Conservation (phyloP, 2,113 vertebrate genomes). For the Pterocles gutturalis region DNA sequence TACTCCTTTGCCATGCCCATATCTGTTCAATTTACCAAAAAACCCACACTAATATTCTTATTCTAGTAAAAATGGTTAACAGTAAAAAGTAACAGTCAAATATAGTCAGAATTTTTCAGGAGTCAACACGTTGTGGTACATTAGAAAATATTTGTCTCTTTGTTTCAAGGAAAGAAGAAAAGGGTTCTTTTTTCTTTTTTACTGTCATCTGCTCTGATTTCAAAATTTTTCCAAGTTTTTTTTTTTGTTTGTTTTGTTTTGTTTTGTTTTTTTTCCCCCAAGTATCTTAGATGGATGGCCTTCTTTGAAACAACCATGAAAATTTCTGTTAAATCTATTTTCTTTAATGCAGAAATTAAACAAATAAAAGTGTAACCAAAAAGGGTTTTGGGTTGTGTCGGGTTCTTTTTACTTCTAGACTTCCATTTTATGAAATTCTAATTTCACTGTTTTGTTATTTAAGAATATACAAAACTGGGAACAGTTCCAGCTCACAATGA, state of each 20-base stretch:
- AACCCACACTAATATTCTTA: background rate
- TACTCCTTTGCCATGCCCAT: background rate
- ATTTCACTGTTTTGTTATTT: conserved; percentile 33
- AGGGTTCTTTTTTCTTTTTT: background rate
- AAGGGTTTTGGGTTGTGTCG: accelerated
- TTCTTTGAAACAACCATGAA: background rate
- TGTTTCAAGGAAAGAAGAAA: background rate
- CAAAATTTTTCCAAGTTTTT: background rate
- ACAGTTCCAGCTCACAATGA: conserved; percentile 12
- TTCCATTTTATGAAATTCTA: background rate
- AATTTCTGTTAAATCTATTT: background rate
- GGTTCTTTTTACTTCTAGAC: background rate
- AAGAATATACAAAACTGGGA: conserved; percentile 35
- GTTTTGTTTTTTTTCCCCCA: accelerated
- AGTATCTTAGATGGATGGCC: background rate
- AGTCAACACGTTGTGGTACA: background rate
- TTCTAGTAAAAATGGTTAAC: background rate
- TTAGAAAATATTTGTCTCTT: background rate
- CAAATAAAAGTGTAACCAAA: background rate
- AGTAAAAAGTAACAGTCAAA: background rate
- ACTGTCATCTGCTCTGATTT: background rate
- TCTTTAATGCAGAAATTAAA: background rate
- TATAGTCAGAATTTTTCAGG: background rate
- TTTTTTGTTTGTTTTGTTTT: background rate
- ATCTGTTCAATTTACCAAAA: background rate